phyloP scores from a whole-genome alignment of 2,888 invertebrate genomes.

The Erannis defoliaria region DNA sequence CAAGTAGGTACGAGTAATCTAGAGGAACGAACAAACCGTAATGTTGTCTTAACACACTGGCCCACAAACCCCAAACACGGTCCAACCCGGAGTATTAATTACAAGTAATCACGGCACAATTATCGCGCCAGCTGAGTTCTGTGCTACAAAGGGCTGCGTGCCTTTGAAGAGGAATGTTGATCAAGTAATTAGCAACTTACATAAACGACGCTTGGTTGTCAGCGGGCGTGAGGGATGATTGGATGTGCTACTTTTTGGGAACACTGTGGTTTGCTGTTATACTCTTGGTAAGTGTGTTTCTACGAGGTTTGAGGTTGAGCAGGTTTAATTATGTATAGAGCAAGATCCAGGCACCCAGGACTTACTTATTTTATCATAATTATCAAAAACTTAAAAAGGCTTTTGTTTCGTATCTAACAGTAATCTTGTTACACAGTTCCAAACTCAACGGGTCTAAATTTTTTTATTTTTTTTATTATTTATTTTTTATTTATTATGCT shows the following conservation, averaged over 20 bases:
- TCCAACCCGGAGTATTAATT: constrained; percentile 37
- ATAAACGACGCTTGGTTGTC: constrained; percentile 52
- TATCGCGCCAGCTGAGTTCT: constrained; percentile 38
- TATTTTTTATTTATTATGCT: too few species aligned
- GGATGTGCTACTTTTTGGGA: constrained; percentile 29
- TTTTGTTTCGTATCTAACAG: too few species aligned
- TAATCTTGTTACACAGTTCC: too few species aligned
- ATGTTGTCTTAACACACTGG: constrained; percentile 26
- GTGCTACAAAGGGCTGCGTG: constrained; percentile 58
- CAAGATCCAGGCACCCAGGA: too few species aligned
- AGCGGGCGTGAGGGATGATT: constrained; percentile 11
- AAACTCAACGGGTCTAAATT: too few species aligned
- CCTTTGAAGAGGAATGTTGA: constrained; percentile 75
- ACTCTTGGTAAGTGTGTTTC: not conserved
- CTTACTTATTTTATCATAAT: too few species aligned
- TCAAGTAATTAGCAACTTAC: constrained; percentile 81
- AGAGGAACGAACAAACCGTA: constrained; percentile 11
- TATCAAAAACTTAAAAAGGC: too few species aligned
- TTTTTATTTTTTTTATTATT: too few species aligned
- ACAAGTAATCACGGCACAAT: constrained; percentile 47
- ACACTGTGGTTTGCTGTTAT: not conserved
- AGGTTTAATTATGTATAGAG: too few species aligned
- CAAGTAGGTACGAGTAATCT: not conserved
- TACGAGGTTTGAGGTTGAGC: not conserved
- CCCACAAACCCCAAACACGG: constrained; percentile 28